These are phyloP conservation scores for Chesias legatella DNA, from an alignment of 2,888 invertebrate genomes.

Conservation along the genomic window DNA sequence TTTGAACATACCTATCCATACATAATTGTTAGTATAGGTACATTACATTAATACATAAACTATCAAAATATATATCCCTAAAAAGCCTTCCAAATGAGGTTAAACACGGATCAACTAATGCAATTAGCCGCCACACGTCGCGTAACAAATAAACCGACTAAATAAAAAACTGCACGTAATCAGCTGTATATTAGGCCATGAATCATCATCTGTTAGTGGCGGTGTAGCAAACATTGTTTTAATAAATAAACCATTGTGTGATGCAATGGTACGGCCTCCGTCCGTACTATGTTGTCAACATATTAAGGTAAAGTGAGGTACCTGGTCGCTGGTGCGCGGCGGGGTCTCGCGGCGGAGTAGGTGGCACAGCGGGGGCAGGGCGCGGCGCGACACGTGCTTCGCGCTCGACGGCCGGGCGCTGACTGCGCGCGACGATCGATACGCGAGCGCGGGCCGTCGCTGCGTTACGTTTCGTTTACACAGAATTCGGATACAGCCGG, in stretches of 20 bases:
- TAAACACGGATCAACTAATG: constrained; percentile 17
- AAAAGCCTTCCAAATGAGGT: constrained; percentile 17
- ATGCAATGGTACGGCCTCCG: not conserved
- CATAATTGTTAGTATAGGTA: too few relatives aligned
- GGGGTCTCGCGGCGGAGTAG: constrained; percentile 10
- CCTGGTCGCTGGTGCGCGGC: constrained; percentile 25
- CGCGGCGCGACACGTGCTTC: constrained; percentile 45
- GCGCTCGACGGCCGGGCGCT: constrained; percentile 64
- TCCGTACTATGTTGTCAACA: not conserved
- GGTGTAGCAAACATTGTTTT: constrained; percentile 23
- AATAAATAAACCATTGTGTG: constrained; percentile 4
- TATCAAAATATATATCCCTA: not conserved
- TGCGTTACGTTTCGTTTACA: constrained; percentile 66
- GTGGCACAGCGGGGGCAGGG: constrained; percentile 18
- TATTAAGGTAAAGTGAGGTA: constrained; percentile 1
- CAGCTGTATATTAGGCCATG: constrained; percentile 25
- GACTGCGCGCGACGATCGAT: constrained; percentile 75
- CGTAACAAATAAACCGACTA: constrained; percentile 22
- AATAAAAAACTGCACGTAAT: constrained; percentile 22
- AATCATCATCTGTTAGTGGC: constrained; percentile 23
- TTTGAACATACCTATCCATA: too few relatives aligned
- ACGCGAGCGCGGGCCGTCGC: constrained; percentile 57
- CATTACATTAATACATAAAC: not conserved
- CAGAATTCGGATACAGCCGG: constrained; percentile 18
- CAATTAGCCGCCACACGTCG: constrained; percentile 21